These are phyloP conservation scores for Schizopygopsis pylzovi DNA, from an alignment of 2,797 vertebrate species.

Conservation along the genomic window DNA sequence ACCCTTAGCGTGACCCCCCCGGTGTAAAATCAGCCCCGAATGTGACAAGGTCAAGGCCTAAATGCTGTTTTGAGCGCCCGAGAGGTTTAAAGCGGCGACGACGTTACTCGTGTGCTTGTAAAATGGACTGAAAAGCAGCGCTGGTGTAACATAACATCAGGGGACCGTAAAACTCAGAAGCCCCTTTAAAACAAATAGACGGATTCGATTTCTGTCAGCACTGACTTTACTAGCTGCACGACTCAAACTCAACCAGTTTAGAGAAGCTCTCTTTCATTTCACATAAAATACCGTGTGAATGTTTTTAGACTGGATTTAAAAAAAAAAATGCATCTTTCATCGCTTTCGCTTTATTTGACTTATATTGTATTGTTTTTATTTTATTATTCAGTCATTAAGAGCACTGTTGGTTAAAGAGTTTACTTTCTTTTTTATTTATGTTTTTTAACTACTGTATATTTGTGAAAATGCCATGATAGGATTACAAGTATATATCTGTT, in stretches of 20 bases:
- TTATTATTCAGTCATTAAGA: too few relatives aligned
- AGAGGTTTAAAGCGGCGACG: constrained; percentile 69
- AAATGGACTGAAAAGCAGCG: constrained; percentile 53
- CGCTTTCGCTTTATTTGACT: background rate
- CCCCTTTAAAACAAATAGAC: constrained; percentile 76
- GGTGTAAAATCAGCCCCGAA: constrained; percentile 70
- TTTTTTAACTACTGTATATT: background rate
- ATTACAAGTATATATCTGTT: background rate
- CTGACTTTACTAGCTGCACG: constrained; percentile 67
- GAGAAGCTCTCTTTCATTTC: background rate
- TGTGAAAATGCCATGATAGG: background rate
- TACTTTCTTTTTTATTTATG: background rate
- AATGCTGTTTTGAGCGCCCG: constrained; percentile 69
- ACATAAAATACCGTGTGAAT: background rate
- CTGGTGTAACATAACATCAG: constrained; percentile 74
- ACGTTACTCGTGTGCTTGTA: constrained; percentile 42
- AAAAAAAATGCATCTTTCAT: background rate
- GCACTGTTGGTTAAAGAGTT: background rate
- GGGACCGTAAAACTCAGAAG: constrained; percentile 73
- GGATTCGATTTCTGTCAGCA: constrained; percentile 74
- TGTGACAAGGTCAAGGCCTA: constrained; percentile 81
- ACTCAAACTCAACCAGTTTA: background rate
- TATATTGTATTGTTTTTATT: background rate
- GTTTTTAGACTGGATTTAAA: background rate
- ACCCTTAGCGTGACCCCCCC: constrained; percentile 67